phyloP scores from a whole-genome alignment of 2,113 vertebrate species.

The Aythya baeri region DNA sequence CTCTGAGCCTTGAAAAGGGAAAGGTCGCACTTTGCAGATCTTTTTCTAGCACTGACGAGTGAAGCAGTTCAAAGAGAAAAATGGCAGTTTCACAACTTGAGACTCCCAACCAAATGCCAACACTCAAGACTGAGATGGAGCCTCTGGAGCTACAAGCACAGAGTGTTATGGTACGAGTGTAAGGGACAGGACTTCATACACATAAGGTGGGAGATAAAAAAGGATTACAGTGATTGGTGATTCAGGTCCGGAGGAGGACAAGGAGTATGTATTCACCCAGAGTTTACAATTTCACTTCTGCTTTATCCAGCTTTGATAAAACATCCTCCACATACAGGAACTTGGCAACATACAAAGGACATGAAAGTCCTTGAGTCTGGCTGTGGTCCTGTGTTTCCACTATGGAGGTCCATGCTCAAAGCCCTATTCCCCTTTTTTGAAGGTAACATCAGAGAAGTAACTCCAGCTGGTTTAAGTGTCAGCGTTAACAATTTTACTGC shows the following conservation, averaged over 20 bases:
- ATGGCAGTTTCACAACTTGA: not conserved
- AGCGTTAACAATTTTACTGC: not conserved
- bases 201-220: not conserved
- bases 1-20: not conserved
- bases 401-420: not conserved
- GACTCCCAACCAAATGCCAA: not conserved
- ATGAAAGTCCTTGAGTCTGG: fast-evolving
- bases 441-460: not conserved
- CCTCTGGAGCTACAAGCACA: not conserved
- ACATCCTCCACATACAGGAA: not conserved
- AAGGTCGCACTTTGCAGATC: not conserved
- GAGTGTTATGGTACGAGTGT: not conserved
- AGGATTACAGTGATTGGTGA: not conserved
- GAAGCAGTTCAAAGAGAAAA: slow-evolving; percentile 12
- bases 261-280: not conserved
- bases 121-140: not conserved
- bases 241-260: not conserved
- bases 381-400: not conserved
- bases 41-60: not conserved
- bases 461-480: slow-evolving; percentile 3
- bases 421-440: not conserved
- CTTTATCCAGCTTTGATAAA: not conserved
- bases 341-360: not conserved
- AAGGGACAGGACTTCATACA: not conserved
- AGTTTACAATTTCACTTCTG: not conserved